Percentiles rank a stretch among this genome's conserved stretches.
Evolutionary conservation across 2,113 vertebrate species (phyloP).

Genomic region (Podarcis cretensis): DNA sequence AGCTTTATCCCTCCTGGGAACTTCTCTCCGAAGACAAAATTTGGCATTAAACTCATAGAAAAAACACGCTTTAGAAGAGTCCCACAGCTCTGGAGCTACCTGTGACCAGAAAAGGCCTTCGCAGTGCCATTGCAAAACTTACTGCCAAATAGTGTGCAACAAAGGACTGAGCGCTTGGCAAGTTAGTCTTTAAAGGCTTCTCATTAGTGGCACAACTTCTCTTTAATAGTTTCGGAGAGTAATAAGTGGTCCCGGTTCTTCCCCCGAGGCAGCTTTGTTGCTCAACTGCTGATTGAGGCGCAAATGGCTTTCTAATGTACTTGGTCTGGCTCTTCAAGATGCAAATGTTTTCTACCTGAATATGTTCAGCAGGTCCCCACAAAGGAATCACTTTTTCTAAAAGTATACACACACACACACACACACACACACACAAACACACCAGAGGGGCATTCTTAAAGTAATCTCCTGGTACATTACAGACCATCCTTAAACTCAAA

Average conservation of each 20-base stretch:
- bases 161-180: slow-evolving; percentile 9
- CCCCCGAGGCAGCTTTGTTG: not conserved
- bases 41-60: slow-evolving; percentile 62
- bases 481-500: fast-evolving
- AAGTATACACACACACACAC: no score
- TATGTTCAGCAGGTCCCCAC: fast-evolving
- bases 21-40: slow-evolving; percentile 60
- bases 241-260: not conserved
- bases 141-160: slow-evolving; percentile 53
- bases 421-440: no score
- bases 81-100: slow-evolving; percentile 10
- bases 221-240: not conserved
- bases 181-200: not conserved
- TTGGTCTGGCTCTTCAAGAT: not conserved
- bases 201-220: not conserved
- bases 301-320: not conserved
- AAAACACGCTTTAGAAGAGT: slow-evolving; percentile 47
- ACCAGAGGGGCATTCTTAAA: fast-evolving
- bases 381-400: not conserved
- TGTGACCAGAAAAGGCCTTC: slow-evolving; percentile 27
- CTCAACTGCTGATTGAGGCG: not conserved
- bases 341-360: not conserved
- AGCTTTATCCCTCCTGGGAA: not conserved
- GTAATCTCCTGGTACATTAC: not conserved
- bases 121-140: slow-evolving; percentile 48